Base-by-base conservation (phyloP, 2,797 vertebrate species). In the Catostomus latipinnis region DNA sequence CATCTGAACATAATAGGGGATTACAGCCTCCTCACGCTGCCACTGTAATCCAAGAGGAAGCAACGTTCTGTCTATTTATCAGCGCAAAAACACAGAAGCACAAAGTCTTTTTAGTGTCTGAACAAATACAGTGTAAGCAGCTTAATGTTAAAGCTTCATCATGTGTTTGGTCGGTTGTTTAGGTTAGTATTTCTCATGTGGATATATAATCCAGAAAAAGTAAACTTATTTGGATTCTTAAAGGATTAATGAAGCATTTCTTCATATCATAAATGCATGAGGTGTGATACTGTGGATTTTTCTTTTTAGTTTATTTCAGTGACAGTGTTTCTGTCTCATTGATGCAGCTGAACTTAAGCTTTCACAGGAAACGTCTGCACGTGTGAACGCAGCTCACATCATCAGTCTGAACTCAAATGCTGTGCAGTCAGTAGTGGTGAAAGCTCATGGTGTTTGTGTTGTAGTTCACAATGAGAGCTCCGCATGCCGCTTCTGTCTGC, bases 201-300 rank as follows among this genome's bases (percentile, higher is more conserved):
- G 86, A 86, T 89, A 86, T 85, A 91, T 92, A 92, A 95, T 93
- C 91, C 89, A 0, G 74, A 69, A 87, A 81, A 91, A 90, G 91
- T 90, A 91, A 90, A 93, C 46, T 81, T 90, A 91, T 92, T 90
- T 87, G 85, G 91, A 91, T 92, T 86, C 83, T 90, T 88, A 85
- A 87, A 34, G 92, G 92, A 94, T 94, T 94, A 93, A 94, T 91
- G 90, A 91, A 90, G 88, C 74, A 34, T 82, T 92, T 70, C 86
- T 85, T 80, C 84, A 92, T 91, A 92, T 92, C 93, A 94, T 93
- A 93, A 90, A 90, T 87, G 65, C 62, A 72, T 73, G 34, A 34
- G 34, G 52, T 63, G 49, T 62, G 50, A 72, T 79, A 56, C n/a
- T 71, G 58, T 70, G 54, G 54, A 46, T 60, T 58, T 68, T 63